Base-by-base conservation (phyloP, 2,888 invertebrate genomes). In the Spialia ferax region DNA sequence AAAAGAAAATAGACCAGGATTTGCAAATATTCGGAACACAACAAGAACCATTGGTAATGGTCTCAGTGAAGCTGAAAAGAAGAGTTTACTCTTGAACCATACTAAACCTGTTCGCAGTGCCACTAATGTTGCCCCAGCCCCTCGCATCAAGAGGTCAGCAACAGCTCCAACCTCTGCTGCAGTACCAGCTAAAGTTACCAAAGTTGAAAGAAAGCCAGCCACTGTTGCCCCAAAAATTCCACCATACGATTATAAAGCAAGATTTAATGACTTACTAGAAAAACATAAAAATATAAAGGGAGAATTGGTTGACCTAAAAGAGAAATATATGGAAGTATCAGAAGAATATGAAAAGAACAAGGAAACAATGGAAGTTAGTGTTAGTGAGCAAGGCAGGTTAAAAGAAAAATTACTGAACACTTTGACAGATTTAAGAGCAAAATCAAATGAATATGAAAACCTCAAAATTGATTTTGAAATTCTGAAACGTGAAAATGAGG, bases 181-280 rank as follows among this genome's bases (percentile, higher is more conserved):
- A 57, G 73, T 82, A 5, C 84, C 88, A 13, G 75, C 80, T 6
- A 93, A 91, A 79, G 73, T 83, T 15, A 74, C 79, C 6, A 94
- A 90, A 81, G 77, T 93, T 5, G 91, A 91, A 70, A 87, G 83
- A 68, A 94, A 93, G 73, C 76, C 81, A 22, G 48, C 78, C n/a
- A 82, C 81, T 56, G 88, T 85, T 20, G 92, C 93, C 2, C 95
- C 95, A 63, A 94, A 95, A 71, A 94, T 95, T 59, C 91, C 95
- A 7, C 91, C 95, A 0, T 96, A 96, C 83, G 96, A 96, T 77
- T 96, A 94, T 72, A 95, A 96, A 82, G 95, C 95, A 29, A 94
- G 96, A 60, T 95, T 95, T 73, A 89, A 94, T 77, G 94, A 95
- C 74, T 87, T 96, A 60, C 80, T 93, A 15, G 95, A 95, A 69